These are phyloP conservation scores for Colletes gigas DNA, from an alignment of 1,140 invertebrate genomes.

Conservation along the genomic window DNA sequence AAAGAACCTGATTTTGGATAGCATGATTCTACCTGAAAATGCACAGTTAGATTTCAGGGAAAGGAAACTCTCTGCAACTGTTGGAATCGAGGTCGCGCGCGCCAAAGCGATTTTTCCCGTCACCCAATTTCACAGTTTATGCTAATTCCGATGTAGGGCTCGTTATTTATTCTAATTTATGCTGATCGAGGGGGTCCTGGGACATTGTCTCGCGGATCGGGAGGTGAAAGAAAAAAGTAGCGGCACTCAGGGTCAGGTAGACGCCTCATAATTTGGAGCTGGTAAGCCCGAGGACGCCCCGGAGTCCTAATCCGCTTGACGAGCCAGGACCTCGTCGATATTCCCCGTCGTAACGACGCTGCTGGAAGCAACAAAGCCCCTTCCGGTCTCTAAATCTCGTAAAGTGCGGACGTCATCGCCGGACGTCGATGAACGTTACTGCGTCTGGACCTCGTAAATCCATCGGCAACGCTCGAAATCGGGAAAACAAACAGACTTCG, in stretches of 20 bases:
- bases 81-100: neutral
- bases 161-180: slow-evolving; percentile 65
- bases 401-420: slow-evolving; percentile 1
- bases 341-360: neutral
- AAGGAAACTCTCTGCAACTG: neutral
- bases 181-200: slow-evolving; percentile 32
- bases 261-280: slow-evolving; percentile 30
- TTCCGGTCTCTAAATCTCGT: slow-evolving; percentile 43
- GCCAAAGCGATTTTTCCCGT: slow-evolving; percentile 30
- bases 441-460: slow-evolving; percentile 6
- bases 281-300: slow-evolving; percentile 40
- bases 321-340: slow-evolving; percentile 36
- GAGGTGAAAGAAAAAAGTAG: slow-evolving; percentile 6
- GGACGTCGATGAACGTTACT: slow-evolving; percentile 19
- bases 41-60: neutral
- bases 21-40: too few species aligned
- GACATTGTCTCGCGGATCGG: slow-evolving; percentile 54
- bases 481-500: neutral
- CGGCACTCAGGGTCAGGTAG: slow-evolving; percentile 27
- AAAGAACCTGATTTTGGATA: too few species aligned
- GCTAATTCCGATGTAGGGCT: slow-evolving; percentile 50
- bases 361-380: slow-evolving; percentile 9
- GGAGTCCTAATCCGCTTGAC: slow-evolving; percentile 64
- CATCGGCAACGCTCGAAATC: neutral
- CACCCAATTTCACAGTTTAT: slow-evolving; percentile 59